A percentile compares a stretch with the other conserved stretches of the same genome.
Evolutionary conservation across 2,113 vertebrate genomes (phyloP).

Genomic region (Haemorhous mexicanus): DNA sequence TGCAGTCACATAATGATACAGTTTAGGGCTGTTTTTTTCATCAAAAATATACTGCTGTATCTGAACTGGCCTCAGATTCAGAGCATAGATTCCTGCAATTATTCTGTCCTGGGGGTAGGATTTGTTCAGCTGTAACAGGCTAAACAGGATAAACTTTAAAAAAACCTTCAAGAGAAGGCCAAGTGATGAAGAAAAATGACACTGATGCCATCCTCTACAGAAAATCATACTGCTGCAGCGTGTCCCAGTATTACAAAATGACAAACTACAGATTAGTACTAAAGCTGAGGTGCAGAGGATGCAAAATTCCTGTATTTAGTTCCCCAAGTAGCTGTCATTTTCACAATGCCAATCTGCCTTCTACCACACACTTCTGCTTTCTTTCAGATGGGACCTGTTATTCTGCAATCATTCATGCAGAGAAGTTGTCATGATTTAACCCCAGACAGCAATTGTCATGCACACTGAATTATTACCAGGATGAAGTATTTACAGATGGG

Average conservation of each 20-base stretch:
- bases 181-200: neutral
- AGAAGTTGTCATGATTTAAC: neutral
- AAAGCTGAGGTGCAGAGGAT: neutral
- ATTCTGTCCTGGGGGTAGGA: neutral
- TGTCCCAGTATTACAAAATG: neutral
- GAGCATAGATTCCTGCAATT: neutral
- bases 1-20: neutral
- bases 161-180: neutral
- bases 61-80: neutral
- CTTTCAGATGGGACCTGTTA: neutral
- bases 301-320: neutral
- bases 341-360: neutral
- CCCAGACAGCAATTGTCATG: neutral
- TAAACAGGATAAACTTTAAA: neutral
- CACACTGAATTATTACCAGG: neutral
- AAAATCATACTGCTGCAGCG: neutral
- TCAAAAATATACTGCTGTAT: neutral
- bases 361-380: neutral
- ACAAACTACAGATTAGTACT: neutral
- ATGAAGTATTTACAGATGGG: neutral
- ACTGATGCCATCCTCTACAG: neutral
- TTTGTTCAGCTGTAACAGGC: neutral
- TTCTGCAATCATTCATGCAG: neutral
- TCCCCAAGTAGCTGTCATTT: neutral
- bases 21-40: neutral